A percentile compares a stretch with the other conserved stretches of the same genome.
These are phyloP conservation scores for Drosophila nigrodunni DNA, from an alignment of 1,140 invertebrate species.

Conservation along the genomic window DNA sequence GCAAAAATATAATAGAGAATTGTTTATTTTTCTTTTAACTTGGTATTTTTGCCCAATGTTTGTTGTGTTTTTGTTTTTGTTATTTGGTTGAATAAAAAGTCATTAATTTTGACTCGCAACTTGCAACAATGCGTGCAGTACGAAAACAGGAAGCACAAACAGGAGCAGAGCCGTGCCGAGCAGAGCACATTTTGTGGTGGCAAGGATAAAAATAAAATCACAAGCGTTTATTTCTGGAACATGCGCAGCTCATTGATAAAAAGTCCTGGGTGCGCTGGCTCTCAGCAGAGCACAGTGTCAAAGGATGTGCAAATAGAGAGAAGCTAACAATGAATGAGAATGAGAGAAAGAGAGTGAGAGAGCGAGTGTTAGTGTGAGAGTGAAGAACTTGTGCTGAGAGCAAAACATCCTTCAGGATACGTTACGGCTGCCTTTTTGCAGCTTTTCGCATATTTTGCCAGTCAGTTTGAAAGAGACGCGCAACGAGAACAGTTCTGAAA, in stretches of 20 bases:
- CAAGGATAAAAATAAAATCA: constrained; percentile 64
- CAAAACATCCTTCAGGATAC: constrained; percentile 73
- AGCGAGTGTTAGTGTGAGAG: constrained; percentile 16
- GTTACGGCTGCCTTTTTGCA: constrained; percentile 67
- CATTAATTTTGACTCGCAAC: constrained; percentile 18
- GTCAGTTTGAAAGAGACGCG: constrained; percentile 73
- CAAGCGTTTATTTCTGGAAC: constrained; percentile 68
- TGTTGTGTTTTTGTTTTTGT: constrained; percentile 13
- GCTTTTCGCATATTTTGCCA: constrained; percentile 56
- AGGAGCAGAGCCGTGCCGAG: constrained; percentile 10
- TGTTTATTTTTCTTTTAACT: constrained; percentile 5
- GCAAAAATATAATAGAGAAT: constrained; percentile 3
- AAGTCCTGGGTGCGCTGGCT: constrained; percentile 47
- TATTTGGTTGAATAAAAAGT: constrained; percentile 17
- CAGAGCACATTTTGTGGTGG: constrained; percentile 19
- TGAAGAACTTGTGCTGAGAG: constrained; percentile 34
- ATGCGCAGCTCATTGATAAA: constrained; percentile 77
- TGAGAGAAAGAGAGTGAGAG: constrained; percentile 19
- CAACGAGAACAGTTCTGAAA: constrained; percentile 69
- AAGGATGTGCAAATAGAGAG: constrained; percentile 10
- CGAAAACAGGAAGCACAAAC: constrained; percentile 25
- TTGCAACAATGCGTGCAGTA: constrained; percentile 35
- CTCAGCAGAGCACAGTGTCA: constrained; percentile 25
- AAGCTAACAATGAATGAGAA: constrained; percentile 3
- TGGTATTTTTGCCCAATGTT: too few relatives aligned